Conservation (phyloP, 23 tunicate species). For the Trididemnum clinides region DNA sequence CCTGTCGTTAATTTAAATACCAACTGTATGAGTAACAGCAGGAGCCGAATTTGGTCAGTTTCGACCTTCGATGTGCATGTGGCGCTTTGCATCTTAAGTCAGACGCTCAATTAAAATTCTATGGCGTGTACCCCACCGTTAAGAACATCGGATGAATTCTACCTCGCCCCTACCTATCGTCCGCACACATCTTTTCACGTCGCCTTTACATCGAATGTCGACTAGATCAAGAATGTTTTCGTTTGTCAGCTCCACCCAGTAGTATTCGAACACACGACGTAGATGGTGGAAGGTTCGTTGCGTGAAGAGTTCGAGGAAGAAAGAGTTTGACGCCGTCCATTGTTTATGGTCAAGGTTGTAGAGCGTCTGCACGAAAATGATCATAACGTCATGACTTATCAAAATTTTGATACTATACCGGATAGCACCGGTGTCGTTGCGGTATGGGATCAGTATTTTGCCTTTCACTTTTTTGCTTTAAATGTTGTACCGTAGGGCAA, state of each 20-base stretch:
- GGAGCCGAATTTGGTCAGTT: too few relatives aligned
- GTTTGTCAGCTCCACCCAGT: conserved; percentile 68
- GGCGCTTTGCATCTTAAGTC: too few relatives aligned
- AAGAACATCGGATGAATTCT: neutral
- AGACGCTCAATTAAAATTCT: too few relatives aligned
- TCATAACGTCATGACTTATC: neutral
- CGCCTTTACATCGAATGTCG: conserved; percentile 63
- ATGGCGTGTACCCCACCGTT: too few relatives aligned
- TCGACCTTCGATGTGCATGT: too few relatives aligned
- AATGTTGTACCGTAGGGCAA: too few relatives aligned
- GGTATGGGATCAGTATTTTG: too few relatives aligned
- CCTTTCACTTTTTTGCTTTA: too few relatives aligned
- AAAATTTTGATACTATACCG: too few relatives aligned
- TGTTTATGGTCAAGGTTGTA: conserved; percentile 53
- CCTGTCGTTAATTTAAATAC: too few relatives aligned
- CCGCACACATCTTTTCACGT: conserved; percentile 55
- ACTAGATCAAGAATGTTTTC: conserved; percentile 57
- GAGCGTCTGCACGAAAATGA: conserved; percentile 41
- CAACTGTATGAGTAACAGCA: too few relatives aligned
- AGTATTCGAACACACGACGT: conserved; percentile 72
- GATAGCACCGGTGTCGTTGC: too few relatives aligned
- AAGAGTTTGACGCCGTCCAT: conserved; percentile 68
- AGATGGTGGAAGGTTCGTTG: conserved; percentile 84
- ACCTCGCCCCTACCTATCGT: conserved; percentile 53
- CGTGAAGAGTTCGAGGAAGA: conserved; percentile 77